Conservation (phyloP, 2,888 invertebrate species). For the Drosophila helvetica region DNA sequence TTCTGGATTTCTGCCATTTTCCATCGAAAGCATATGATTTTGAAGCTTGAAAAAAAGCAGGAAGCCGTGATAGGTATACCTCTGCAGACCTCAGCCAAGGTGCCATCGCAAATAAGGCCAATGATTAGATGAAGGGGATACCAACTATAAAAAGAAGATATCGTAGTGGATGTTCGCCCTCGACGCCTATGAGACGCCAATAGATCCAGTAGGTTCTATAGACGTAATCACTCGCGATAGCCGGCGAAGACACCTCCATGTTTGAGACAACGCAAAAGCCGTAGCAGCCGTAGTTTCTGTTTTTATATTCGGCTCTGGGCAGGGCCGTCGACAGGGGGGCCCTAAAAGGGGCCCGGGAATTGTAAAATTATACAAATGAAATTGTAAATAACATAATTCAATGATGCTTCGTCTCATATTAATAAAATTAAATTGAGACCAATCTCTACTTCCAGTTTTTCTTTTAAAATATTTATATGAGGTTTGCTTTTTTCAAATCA, state of each 20-base stretch:
- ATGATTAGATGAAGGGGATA: constrained; percentile 40
- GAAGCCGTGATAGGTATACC: constrained; percentile 31
- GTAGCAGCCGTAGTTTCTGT: too few relatives aligned
- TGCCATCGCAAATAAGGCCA: constrained; percentile 13
- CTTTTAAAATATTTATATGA: too few relatives aligned
- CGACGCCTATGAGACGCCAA: constrained; percentile 35
- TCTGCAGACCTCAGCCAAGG: constrained; percentile 18
- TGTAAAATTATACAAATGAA: too few relatives aligned
- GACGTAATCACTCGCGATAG: constrained; percentile 21
- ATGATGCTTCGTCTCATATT: too few relatives aligned
- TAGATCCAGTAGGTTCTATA: constrained; percentile 36
- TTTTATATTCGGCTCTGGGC: too few relatives aligned
- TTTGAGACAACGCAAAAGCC: background rate
- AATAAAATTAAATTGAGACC: too few relatives aligned
- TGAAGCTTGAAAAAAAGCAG: constrained; percentile 36
- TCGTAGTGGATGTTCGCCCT: background rate
- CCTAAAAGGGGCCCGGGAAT: too few relatives aligned
- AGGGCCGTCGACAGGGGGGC: too few relatives aligned
- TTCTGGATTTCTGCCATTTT: constrained; percentile 24
- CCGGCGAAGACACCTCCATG: constrained; percentile 16
- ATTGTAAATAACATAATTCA: too few relatives aligned
- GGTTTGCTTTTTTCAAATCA: too few relatives aligned
- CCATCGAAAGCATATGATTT: constrained; percentile 29
- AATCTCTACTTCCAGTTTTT: too few relatives aligned
- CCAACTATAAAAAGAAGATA: constrained; percentile 17